Conservation (phyloP, 2,797 vertebrate species). For the Myotis planiceps region DNA sequence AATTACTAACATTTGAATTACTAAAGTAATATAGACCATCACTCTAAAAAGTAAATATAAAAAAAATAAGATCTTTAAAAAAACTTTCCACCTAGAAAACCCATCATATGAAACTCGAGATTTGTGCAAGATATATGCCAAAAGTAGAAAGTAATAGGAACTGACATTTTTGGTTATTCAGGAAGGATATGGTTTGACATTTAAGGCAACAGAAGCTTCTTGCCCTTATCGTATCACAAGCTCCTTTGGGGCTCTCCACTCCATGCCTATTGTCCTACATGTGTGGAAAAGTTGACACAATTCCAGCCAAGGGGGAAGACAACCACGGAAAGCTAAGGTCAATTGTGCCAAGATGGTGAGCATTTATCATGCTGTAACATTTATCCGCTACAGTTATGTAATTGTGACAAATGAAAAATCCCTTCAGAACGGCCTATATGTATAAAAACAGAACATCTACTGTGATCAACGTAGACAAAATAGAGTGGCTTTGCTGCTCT, state of each 20-base stretch:
- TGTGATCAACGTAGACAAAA: background rate
- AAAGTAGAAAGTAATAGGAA: slow-evolving; percentile 9
- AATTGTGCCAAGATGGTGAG: background rate
- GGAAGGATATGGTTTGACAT: slow-evolving; percentile 73
- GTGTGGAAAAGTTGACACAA: background rate
- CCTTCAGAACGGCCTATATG: background rate
- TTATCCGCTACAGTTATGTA: background rate
- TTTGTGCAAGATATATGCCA: background rate
- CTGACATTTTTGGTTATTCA: background rate
- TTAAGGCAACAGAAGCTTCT: slow-evolving; percentile 30
- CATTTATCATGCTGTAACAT: background rate
- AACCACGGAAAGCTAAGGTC: background rate
- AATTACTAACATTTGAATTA: background rate
- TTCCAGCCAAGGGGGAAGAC: background rate
- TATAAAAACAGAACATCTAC: background rate
- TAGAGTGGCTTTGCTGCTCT: background rate
- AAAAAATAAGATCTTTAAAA: slow-evolving; percentile 45
- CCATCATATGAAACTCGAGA: background rate
- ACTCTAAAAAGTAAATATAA: slow-evolving; percentile 53
- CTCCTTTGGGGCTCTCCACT: background rate
- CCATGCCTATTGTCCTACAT: background rate
- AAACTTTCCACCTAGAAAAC: slow-evolving; percentile 25
- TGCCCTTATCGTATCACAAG: background rate
- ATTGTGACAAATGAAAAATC: background rate
- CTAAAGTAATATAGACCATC: slow-evolving; percentile 3